Percentiles rank a stretch among this genome's conserved stretches.
Conservation (phyloP, 2,888 invertebrate species). For the Dynastes hyllus region DNA sequence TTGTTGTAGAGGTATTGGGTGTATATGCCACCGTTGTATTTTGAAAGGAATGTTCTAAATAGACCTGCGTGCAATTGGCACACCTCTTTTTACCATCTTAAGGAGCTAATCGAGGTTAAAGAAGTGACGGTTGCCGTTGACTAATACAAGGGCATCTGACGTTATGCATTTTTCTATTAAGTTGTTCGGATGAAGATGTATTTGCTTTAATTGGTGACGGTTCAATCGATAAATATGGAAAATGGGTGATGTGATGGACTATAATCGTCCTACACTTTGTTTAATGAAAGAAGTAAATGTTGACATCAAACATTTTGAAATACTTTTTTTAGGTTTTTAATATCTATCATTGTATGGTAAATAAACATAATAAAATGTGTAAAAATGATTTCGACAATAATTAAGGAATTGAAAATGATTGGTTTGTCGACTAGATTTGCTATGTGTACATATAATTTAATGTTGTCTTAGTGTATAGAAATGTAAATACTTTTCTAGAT, state of each 20-base stretch:
- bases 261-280: neutral
- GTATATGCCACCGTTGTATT: slow-evolving; percentile 13
- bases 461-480: no score
- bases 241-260: neutral
- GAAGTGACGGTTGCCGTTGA: slow-evolving; percentile 29
- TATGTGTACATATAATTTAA: no score
- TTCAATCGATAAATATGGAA: neutral
- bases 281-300: neutral
- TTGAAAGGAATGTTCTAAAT: slow-evolving; percentile 44
- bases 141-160: slow-evolving; percentile 40
- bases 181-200: neutral
- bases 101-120: slow-evolving; percentile 35
- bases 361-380: no score
- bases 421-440: no score
- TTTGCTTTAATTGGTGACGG: neutral
- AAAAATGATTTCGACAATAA: no score
- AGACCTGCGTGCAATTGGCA: slow-evolving; percentile 33
- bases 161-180: slow-evolving; percentile 23
- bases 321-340: neutral
- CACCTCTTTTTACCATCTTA: slow-evolving; percentile 41
- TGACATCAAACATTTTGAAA: neutral
- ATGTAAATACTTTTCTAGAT: no score
- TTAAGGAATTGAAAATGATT: no score
- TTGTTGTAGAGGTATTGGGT: slow-evolving; percentile 23
- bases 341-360: no score